A percentile compares a stretch with the other conserved stretches of the same genome.
phyloP scores from a whole-genome alignment of 2,113 vertebrate genomes.

The Arothron firmamentum region DNA sequence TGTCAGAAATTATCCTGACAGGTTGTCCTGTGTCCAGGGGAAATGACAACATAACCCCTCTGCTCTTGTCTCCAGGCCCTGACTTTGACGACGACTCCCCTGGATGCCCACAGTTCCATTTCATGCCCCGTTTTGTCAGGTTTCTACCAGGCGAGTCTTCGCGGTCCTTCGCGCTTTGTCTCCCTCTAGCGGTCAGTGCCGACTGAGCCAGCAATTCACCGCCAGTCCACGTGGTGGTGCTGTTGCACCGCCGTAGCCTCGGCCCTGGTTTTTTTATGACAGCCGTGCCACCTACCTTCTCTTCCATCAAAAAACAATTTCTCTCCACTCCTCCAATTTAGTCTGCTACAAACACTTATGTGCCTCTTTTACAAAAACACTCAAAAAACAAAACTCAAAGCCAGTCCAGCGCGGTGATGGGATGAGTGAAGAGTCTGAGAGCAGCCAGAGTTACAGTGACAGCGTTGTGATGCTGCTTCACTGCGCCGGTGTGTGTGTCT shows the following conservation, averaged over 20 bases:
- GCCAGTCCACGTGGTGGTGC: constrained; percentile 58
- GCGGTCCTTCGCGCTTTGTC: neutral
- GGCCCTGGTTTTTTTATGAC: constrained; percentile 10
- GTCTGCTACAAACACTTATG: constrained; percentile 39
- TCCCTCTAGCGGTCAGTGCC: constrained; percentile 15
- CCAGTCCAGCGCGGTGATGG: constrained; percentile 19
- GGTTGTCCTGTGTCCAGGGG: neutral
- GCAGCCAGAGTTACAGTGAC: constrained; percentile 7
- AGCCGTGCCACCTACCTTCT: constrained; percentile 32
- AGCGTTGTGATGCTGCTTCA: constrained; percentile 6
- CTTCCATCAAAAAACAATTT: constrained; percentile 49
- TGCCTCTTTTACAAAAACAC: constrained; percentile 36
- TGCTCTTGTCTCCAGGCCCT: constrained; percentile 76
- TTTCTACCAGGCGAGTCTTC: constrained; percentile 87
- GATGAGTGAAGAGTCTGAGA: constrained; percentile 24
- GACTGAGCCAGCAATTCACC: constrained; percentile 17
- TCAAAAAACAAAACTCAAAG: neutral
- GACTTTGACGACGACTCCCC: constrained; percentile 73
- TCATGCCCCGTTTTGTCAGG: constrained; percentile 96
- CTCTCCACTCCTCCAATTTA: constrained; percentile 37
- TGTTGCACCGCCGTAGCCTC: constrained; percentile 35
- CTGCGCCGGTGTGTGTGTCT: constrained; percentile 8
- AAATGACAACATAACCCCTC: neutral
- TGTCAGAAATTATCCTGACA: neutral
- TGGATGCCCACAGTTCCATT: constrained; percentile 90